phyloP scores from a whole-genome alignment of 2,113 vertebrate genomes.

The Amphiprion percula region DNA sequence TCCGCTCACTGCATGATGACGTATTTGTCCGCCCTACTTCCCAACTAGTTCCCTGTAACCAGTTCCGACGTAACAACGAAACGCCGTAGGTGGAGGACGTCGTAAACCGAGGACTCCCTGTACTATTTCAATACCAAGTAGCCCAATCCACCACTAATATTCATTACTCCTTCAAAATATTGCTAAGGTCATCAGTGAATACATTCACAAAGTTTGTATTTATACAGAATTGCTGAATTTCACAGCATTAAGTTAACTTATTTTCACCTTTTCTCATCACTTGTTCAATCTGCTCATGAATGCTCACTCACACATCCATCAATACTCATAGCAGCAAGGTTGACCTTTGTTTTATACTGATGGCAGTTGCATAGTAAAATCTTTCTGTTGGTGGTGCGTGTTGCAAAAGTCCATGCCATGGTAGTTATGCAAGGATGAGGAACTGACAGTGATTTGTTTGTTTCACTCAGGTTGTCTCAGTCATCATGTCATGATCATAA shows the following conservation, averaged over 20 bases:
- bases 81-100: too few relatives aligned
- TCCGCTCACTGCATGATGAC: too few relatives aligned
- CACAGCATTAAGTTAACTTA: background rate
- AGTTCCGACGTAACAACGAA: too few relatives aligned
- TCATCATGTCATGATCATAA: slow-evolving; percentile 8
- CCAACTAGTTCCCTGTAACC: too few relatives aligned
- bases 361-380: background rate
- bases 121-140: background rate
- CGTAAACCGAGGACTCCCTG: background rate
- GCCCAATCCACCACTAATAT: too few relatives aligned
- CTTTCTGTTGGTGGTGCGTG: background rate
- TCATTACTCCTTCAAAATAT: too few relatives aligned
- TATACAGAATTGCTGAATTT: background rate
- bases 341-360: slow-evolving; percentile 2
- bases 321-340: background rate
- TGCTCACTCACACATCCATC: background rate
- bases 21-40: too few relatives aligned
- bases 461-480: slow-evolving; percentile 1
- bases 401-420: background rate
- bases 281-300: background rate
- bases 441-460: slow-evolving; percentile 3
- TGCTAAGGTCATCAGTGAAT: too few relatives aligned
- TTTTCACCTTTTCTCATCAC: slow-evolving; percentile 1
- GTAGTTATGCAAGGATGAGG: background rate
- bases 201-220: too few relatives aligned